phyloP scores from a whole-genome alignment of 1,140 invertebrate genomes.

The Antheraea mylitta region DNA sequence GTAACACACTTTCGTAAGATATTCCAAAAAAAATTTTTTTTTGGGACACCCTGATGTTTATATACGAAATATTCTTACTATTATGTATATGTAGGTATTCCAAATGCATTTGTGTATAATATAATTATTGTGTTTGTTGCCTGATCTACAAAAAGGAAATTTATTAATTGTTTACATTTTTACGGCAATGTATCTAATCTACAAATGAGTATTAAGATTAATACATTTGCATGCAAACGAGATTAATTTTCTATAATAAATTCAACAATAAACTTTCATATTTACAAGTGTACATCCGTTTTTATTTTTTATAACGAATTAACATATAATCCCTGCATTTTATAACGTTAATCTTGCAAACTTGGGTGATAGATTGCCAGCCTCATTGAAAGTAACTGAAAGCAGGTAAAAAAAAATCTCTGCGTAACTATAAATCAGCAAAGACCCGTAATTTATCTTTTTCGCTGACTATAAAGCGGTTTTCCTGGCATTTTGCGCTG shows the following conservation, averaged over 20 bases:
- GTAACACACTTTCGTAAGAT: too few species aligned
- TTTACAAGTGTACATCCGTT: neutral
- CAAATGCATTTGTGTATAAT: too few species aligned
- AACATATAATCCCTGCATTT: neutral
- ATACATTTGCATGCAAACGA: neutral
- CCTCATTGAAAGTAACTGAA: slow-evolving; percentile 37
- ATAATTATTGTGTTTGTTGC: too few species aligned
- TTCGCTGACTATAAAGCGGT: neutral
- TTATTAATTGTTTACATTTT: too few species aligned
- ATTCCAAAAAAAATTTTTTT: too few species aligned
- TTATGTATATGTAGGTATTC: too few species aligned
- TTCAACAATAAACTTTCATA: too few species aligned
- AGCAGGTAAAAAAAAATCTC: slow-evolving; percentile 25
- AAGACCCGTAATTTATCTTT: slow-evolving; percentile 54
- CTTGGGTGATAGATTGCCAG: slow-evolving; percentile 41
- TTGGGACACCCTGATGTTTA: too few species aligned
- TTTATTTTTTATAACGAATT: neutral
- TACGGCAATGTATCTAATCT: too few species aligned
- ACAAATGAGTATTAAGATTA: neutral
- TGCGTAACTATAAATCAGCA: slow-evolving; percentile 54
- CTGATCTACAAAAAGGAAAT: too few species aligned
- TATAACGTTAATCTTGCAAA: neutral
- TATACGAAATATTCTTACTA: too few species aligned
- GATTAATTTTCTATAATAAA: neutral
- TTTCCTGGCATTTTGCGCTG: too few species aligned